A percentile compares a stretch with the other conserved stretches of the same genome.
These are phyloP conservation scores for Agonopterix alstromeriana DNA, from an alignment of 2,888 invertebrate genomes.

Conservation along the genomic window DNA sequence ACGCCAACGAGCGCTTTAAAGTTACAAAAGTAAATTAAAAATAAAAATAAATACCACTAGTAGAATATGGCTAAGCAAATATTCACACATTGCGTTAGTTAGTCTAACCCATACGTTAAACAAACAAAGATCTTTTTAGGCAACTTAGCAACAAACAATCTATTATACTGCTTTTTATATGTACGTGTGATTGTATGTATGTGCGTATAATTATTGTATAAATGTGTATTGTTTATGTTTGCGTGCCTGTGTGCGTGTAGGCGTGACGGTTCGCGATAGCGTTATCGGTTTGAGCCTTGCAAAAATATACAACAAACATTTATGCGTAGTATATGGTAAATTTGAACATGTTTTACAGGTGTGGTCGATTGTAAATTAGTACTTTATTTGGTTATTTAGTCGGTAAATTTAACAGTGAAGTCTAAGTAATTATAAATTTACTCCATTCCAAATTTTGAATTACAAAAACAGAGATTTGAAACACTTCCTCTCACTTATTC, in stretches of 20 bases:
- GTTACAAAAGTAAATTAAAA: not conserved
- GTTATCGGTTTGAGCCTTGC: conserved; percentile 67
- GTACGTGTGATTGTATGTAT: conserved; percentile 9
- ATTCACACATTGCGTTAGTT: not conserved
- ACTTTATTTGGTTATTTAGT: too few species aligned
- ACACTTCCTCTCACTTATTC: too few species aligned
- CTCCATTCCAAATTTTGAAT: too few species aligned
- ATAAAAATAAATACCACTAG: not conserved
- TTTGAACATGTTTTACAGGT: conserved; percentile 31
- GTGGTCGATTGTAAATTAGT: conserved; percentile 12
- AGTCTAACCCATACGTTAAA: conserved; percentile 11
- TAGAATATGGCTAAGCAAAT: not conserved
- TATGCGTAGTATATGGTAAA: conserved; percentile 26
- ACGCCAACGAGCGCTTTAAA: too few species aligned
- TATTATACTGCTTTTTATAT: conserved; percentile 29
- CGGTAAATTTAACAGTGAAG: too few species aligned
- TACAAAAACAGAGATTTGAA: too few species aligned
- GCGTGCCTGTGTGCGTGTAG: conserved; percentile 48
- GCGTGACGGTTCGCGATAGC: conserved; percentile 61
- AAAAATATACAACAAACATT: conserved; percentile 72
- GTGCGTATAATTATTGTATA: conserved; percentile 4
- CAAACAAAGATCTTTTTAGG: conserved; percentile 38
- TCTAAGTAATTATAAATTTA: too few species aligned
- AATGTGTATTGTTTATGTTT: conserved; percentile 3
- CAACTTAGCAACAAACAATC: conserved; percentile 53